Percentiles rank a stretch among this genome's conserved stretches.
Evolutionary conservation across 2,113 vertebrate species (phyloP).

Genomic region (Limnothrissa miodon): DNA sequence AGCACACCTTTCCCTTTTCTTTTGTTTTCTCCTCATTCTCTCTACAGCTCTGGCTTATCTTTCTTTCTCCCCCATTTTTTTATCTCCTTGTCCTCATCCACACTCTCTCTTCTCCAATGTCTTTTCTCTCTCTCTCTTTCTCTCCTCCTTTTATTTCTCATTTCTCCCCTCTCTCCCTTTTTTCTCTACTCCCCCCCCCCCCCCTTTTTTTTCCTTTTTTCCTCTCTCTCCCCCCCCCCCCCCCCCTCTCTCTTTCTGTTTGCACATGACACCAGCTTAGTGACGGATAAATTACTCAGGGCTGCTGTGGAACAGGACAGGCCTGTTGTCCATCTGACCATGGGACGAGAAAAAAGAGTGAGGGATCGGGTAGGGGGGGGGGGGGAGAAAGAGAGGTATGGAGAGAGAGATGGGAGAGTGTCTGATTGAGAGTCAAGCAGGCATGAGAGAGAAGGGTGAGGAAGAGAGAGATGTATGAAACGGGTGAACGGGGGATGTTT

Average conservation of each 20-base stretch:
- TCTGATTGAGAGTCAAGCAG: not conserved
- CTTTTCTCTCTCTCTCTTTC: slow-evolving; percentile 25
- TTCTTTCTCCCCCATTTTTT: not conserved
- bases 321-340: slow-evolving; percentile 1
- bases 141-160: slow-evolving; percentile 31
- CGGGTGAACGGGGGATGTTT: not conserved
- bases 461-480: not conserved
- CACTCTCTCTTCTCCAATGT: not conserved
- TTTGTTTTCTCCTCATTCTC: not conserved
- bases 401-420: not conserved
- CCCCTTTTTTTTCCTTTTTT: not conserved
- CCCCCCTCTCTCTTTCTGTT: not conserved
- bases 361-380: not conserved
- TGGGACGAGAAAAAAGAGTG: not conserved
- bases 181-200: not conserved
- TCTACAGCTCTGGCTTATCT: not conserved
- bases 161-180: not conserved
- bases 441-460: slow-evolving; percentile 21
- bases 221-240: not conserved
- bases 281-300: slow-evolving; percentile 10
- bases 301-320: slow-evolving; percentile 7
- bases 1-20: not conserved
- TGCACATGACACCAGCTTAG: not conserved
- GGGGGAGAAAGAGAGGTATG: not conserved
- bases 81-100: not conserved